phyloP scores from a whole-genome alignment of 1,140 invertebrate species.

The Parasteatoda tepidariorum region DNA sequence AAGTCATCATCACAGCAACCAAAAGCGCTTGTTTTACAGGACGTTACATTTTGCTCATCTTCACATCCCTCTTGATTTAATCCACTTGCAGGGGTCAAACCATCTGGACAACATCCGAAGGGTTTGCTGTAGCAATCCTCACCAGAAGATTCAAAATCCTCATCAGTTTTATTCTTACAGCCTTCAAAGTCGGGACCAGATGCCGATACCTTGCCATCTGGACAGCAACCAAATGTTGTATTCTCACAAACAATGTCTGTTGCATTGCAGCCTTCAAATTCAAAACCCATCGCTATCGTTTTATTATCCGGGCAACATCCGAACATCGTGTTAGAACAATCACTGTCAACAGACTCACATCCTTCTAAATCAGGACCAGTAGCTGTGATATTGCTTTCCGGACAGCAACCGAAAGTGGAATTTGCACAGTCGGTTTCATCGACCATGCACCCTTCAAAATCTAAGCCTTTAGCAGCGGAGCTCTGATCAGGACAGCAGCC shows the following conservation, averaged over 20 bases:
- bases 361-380: constrained; percentile 70
- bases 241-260: constrained; percentile 75
- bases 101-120: constrained; percentile 74
- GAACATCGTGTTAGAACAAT: constrained; percentile 66
- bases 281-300: constrained; percentile 69
- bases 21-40: constrained; percentile 68
- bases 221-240: constrained; percentile 84
- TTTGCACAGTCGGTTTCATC: constrained; percentile 64
- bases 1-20: constrained; percentile 77
- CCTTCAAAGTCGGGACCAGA: constrained; percentile 86
- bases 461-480: constrained; percentile 69
- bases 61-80: constrained; percentile 68
- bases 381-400: constrained; percentile 69
- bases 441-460: constrained; percentile 65
- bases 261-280: constrained; percentile 69
- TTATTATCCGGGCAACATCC: constrained; percentile 72
- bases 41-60: constrained; percentile 64
- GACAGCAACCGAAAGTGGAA: constrained; percentile 69
- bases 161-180: constrained; percentile 71
- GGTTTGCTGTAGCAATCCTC: constrained; percentile 74
- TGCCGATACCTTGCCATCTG: constrained; percentile 85
- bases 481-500: constrained; percentile 83
- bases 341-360: constrained; percentile 65
- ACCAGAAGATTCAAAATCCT: constrained; percentile 26
- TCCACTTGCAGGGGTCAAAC: constrained; percentile 67